These are phyloP conservation scores for Oscheius myriophilus DNA, from an alignment of 2,888 invertebrate genomes.

Conservation along the genomic window DNA sequence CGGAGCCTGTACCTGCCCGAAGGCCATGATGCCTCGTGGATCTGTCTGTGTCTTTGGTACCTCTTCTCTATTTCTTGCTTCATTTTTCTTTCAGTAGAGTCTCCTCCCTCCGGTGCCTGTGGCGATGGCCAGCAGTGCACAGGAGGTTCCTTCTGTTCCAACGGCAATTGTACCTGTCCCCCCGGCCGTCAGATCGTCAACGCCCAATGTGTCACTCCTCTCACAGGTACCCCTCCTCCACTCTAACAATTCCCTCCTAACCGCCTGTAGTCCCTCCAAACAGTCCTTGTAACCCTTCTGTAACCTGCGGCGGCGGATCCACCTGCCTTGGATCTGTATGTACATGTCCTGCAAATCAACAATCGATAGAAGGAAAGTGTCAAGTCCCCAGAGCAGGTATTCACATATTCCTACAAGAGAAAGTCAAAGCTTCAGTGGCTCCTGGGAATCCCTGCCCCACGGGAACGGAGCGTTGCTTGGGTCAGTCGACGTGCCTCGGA, in stretches of 20 bases:
- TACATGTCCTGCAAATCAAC: conserved; percentile 51
- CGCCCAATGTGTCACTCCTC: conserved; percentile 66
- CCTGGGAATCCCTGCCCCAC: conserved; percentile 62
- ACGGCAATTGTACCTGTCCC: conserved; percentile 54
- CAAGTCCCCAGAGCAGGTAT: conserved; percentile 60
- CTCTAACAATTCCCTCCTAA: conserved; percentile 8
- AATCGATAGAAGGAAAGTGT: conserved; percentile 55
- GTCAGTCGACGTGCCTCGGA: conserved; percentile 60
- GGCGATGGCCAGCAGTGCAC: conserved; percentile 48
- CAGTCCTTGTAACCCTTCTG: conserved; percentile 51
- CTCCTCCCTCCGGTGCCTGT: conserved; percentile 21
- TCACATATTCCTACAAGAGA: neutral
- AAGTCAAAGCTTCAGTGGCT: conserved; percentile 41
- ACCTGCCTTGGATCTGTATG: conserved; percentile 51
- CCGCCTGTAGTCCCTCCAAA: conserved; percentile 62
- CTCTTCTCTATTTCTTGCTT: neutral
- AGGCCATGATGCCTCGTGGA: conserved; percentile 33
- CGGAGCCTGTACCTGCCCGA: conserved; percentile 40
- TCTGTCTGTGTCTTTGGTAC: conserved; percentile 33
- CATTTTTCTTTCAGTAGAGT: conserved; percentile 13
- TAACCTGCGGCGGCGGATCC: conserved; percentile 45
- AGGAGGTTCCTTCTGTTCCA: conserved; percentile 65
- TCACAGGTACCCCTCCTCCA: conserved; percentile 56
- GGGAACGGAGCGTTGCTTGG: conserved; percentile 45
- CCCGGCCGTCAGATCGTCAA: conserved; percentile 52